Evolutionary conservation across 2,888 invertebrate genomes (phyloP).

Genomic region (Hanleya hanleyi): DNA sequence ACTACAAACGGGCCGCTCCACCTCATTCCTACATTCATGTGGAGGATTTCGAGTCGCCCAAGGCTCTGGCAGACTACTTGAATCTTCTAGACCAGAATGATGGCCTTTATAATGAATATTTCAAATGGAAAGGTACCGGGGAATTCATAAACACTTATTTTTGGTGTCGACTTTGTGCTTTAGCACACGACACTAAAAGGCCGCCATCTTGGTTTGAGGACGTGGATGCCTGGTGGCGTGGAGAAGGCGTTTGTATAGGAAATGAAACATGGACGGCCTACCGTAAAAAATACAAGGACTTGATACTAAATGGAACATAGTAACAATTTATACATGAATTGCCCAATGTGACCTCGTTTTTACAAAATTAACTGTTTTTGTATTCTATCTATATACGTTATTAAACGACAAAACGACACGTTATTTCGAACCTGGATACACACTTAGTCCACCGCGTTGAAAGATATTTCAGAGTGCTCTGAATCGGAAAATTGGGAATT

Average conservation of each 20-base stretch:
- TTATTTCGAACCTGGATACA: too few relatives aligned
- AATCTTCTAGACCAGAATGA: constrained; percentile 89
- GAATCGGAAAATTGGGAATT: too few relatives aligned
- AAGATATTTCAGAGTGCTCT: too few relatives aligned
- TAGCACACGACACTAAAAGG: constrained; percentile 59
- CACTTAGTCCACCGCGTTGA: too few relatives aligned
- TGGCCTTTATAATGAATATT: constrained; percentile 93
- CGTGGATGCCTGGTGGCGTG: constrained; percentile 94
- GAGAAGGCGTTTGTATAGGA: constrained; percentile 55
- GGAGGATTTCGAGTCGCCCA: constrained; percentile 92
- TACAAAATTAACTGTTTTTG: too few relatives aligned
- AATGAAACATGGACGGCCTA: neutral
- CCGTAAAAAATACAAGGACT: too few relatives aligned
- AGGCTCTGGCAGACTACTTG: constrained; percentile 90
- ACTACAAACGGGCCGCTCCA: constrained; percentile 91
- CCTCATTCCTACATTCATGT: constrained; percentile 97
- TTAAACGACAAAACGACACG: too few relatives aligned
- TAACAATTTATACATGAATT: too few relatives aligned
- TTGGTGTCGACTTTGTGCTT: constrained; percentile 91
- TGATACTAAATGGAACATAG: too few relatives aligned
- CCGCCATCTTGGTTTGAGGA: constrained; percentile 79
- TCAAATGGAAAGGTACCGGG: constrained; percentile 94
- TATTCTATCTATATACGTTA: too few relatives aligned
- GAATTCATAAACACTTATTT: constrained; percentile 97
- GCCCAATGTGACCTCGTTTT: too few relatives aligned